A percentile compares a stretch with the other conserved stretches of the same genome.
Evolutionary conservation across 2,797 vertebrate genomes (phyloP).

Genomic region (Ciconia nigra): DNA sequence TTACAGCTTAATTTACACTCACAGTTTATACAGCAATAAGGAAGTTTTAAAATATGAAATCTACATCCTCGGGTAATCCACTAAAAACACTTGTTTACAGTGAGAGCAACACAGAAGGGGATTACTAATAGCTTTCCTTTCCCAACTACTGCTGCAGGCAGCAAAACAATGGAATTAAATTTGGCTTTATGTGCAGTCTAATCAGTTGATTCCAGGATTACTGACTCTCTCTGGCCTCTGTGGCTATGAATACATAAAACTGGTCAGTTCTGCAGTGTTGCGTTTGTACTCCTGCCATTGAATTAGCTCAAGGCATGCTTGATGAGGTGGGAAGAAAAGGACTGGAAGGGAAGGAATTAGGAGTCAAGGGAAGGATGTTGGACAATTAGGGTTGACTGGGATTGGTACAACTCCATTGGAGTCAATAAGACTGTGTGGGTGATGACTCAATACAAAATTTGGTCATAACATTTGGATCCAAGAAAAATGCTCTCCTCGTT

Average conservation of each 20-base stretch:
- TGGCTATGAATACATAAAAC: not conserved
- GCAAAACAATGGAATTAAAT: conserved; percentile 33
- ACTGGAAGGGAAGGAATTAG: not conserved
- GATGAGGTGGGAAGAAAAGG: not conserved
- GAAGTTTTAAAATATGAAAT: conserved; percentile 9
- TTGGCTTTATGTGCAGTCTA: not conserved
- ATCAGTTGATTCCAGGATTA: conserved; percentile 23
- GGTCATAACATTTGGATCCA: not conserved
- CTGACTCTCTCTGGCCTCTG: not conserved
- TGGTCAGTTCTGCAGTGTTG: not conserved
- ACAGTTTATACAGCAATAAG: not conserved
- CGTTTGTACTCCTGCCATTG: not conserved
- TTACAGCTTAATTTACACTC: conserved; percentile 11
- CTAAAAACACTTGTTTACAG: conserved; percentile 18
- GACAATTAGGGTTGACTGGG: not conserved
- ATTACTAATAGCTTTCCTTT: conserved; percentile 44
- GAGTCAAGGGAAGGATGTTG: not conserved
- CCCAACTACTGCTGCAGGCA: not conserved
- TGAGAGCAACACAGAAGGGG: not conserved
- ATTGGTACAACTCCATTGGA: not conserved
- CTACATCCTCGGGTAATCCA: not conserved
- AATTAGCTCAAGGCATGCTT: not conserved
- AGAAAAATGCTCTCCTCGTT: not conserved
- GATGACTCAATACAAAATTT: not conserved
- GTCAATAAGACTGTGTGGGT: not conserved